Evolutionary conservation across 1,140 invertebrate species (phyloP), one percentile per base, ranked within the genome.

Genomic region (Bombus vancouverensis): DNA sequence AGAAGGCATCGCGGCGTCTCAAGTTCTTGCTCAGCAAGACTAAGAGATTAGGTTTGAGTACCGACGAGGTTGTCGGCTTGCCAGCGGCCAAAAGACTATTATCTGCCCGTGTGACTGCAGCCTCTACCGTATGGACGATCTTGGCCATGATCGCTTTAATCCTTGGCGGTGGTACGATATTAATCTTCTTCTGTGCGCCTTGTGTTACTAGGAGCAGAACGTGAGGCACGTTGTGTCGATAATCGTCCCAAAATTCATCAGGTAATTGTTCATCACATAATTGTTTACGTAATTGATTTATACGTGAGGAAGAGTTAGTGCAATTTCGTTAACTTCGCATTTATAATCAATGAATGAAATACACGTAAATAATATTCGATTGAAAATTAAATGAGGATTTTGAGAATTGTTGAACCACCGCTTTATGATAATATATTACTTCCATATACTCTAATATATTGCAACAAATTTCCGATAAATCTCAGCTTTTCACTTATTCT

Each of bases 1-100:
- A 93, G 73, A 93, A 93, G 84, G 92, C 93, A 37, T 92, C 93
- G 6, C 86, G 92, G 39, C 91, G 92, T 39, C 86, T 93, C 32
- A 89, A 89, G 57, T 88, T 81, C 68, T 81, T 93, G 72, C 89
- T 93, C 59, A 65, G 75, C 66, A 93, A 91, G 81, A 89, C 93
- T 15, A 93, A 83, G 73, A 87, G 92, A 42, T 78, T 92, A 57
- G 92, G 92, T 62, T 44, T 93, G 53, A 89, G 79, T n/a, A 79
- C 87, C 39, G 89, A 89, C n/a, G 92, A 93, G 75, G 79, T 93
- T 1, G 85, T 86, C n/a, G 90, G 92, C 76, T 81, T 93, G 47
- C 86, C 93, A 37, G 81, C 90, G 32, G 90, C 85, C 25, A 92
- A 90, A 77, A 92, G 86, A 83, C 85, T 93, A 10, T 76, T 91